Evolutionary conservation across 2,888 invertebrate genomes (phyloP), one percentile per base, ranked within the genome.

Genomic region (Phengaris alcon): DNA sequence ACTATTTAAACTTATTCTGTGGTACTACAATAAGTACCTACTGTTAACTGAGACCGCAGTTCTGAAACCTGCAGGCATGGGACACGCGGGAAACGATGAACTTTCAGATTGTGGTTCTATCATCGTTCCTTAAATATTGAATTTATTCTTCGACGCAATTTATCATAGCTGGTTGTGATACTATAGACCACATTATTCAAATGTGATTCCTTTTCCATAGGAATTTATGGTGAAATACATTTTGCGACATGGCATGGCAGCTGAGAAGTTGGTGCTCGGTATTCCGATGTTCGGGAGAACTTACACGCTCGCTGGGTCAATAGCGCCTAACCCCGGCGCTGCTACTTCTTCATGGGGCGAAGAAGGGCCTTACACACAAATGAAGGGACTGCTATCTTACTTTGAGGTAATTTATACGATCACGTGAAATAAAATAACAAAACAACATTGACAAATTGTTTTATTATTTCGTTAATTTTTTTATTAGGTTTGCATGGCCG

Each of bases 271-370:
- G 4, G 94, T 97, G 3, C 86, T 97, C 2, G 97, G 96, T 0
- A 89, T 97, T 68, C 96, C 97, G 0, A 91, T 96, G 64, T 97
- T 95, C 82, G 97, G 96, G 0, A 94, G 96, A 76, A 95, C 96
- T 12, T 97, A 96, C 82, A 96, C 95, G 0, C 87, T 97, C 46
- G 93, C 94, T 68, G 88, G 94, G 13, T 85, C 90, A 0, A 94
- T 95, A 10, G 82, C 87, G 35, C 94, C 94, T 0, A 82, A 88
- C 0, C 94, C 94, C 0, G 95, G 96, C 0, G 94, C 96, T 0
- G 87, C 93, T 0, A 91, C 95, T 73, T 87, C 85, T 73, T 96
- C 95, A 0, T 95, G 95, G 82, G 96, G 96, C 0, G 90, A 93
- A 0, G 95, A 95, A 82, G 96, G 96, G 3, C 86, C 91, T 73